phyloP scores from a whole-genome alignment of 2,888 invertebrate genomes.

The Ormyrus thymus region DNA sequence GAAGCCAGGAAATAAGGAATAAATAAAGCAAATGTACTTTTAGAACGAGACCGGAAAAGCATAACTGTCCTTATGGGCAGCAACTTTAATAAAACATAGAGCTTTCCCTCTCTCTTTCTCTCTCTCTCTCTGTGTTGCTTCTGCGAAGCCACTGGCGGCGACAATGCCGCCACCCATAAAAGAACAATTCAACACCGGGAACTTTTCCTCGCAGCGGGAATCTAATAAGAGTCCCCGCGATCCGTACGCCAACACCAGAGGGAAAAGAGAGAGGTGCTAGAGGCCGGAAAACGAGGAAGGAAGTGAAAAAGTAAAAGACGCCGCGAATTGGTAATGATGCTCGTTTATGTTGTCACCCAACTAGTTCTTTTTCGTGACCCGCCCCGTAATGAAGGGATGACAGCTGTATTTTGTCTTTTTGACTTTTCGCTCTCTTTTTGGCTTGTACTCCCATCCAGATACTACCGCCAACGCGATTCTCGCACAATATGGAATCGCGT shows the following conservation, averaged over 20 bases:
- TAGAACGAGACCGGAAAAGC: neutral
- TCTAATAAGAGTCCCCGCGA: constrained; percentile 50
- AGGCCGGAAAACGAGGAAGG: too few species aligned
- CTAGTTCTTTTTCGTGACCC: constrained; percentile 8
- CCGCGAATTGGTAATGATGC: constrained; percentile 38
- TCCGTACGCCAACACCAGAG: neutral
- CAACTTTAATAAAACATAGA: constrained; percentile 58
- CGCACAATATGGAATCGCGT: neutral
- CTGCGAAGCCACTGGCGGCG: constrained; percentile 16
- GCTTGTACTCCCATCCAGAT: neutral
- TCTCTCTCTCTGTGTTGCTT: neutral
- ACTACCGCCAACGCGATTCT: neutral
- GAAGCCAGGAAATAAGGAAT: neutral
- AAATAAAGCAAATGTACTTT: constrained; percentile 19
- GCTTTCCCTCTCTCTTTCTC: constrained; percentile 6
- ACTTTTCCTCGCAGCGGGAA: constrained; percentile 44
- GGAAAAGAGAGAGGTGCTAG: neutral
- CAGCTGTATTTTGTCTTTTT: constrained; percentile 20
- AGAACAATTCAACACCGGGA: constrained; percentile 52
- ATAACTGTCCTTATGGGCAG: constrained; percentile 15
- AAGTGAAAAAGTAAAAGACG: neutral
- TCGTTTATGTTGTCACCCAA: constrained; percentile 38
- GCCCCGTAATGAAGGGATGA: constrained; percentile 29
- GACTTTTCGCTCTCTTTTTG: constrained; percentile 1
- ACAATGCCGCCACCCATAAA: constrained; percentile 53